These are phyloP conservation scores for Delphinus delphis DNA, from an alignment of 2,113 vertebrate species.

Conservation along the genomic window DNA sequence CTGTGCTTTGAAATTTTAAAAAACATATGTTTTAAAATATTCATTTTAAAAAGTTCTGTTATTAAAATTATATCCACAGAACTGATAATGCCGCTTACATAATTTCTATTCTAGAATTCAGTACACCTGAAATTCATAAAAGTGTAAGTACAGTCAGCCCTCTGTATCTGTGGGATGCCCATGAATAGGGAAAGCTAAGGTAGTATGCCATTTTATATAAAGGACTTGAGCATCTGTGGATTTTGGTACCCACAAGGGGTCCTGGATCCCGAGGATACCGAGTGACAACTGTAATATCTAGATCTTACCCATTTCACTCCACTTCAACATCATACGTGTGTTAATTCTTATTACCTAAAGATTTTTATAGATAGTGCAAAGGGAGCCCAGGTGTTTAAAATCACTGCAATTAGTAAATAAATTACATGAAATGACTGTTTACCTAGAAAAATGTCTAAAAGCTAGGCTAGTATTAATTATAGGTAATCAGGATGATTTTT, in stretches of 20 bases:
- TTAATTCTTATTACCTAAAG: background rate
- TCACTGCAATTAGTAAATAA: conserved; percentile 48
- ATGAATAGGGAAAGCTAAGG: background rate
- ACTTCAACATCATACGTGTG: background rate
- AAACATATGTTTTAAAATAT: background rate
- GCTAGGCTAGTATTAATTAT: conserved; percentile 4
- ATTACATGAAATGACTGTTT: conserved; percentile 51
- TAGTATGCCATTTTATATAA: background rate
- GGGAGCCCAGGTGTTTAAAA: conserved; percentile 48
- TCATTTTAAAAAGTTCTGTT: background rate
- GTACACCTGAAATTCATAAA: background rate
- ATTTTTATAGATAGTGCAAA: conserved; percentile 27
- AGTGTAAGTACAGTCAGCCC: background rate
- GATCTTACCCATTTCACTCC: background rate
- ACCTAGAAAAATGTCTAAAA: conserved; percentile 23
- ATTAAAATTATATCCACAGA: background rate
- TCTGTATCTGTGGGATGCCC: background rate
- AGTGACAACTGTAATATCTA: background rate
- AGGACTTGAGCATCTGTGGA: background rate
- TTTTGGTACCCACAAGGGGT: background rate
- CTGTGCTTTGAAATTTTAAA: conserved; percentile 29
- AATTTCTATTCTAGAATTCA: background rate
- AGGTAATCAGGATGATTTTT: conserved; percentile 35
- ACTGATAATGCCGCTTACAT: background rate
- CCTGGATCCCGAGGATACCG: background rate